Evolutionary conservation across 1,140 invertebrate genomes (phyloP), one percentile per base, ranked within the genome.

Genomic region (Andrena cerasifolii): DNA sequence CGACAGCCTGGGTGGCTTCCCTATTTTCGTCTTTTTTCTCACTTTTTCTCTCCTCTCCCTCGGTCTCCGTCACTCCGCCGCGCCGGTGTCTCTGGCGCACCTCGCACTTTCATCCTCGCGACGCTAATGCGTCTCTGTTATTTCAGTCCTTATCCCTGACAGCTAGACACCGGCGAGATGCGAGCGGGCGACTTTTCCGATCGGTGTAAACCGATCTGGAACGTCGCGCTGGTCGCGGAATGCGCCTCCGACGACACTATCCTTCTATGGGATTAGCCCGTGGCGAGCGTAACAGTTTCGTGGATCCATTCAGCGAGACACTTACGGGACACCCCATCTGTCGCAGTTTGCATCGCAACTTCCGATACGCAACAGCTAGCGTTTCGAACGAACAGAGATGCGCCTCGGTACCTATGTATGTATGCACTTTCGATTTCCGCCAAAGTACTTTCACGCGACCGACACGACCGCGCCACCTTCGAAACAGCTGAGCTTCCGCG

Each of bases 91-190:
- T 6, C 33, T 79, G 71, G 74, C 80, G 71, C 83, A 51, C 78
- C 83, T 81, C 81, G 78, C 78, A 88, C 88, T 91, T 91, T 91
- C 87, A 91, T 91, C 88, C 84, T 86, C 85, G 87, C 84, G 80
- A 83, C 85, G 87, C 90, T 92, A 91, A 92, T 91, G 89, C 89
- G 86, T 90, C 89, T 88, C 86, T 90, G 89, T 90, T 92, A 91
- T 91, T 91, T 89, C 87, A 90, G 89, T 89, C 86, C 88, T 90
- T 87, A 84, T 87, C 84, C 82, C 74, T 85, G 83, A 84, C 84
- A 86, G 84, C 49, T 83, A 86, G 84, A 85, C 47, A 40, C 74
- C 59, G 71, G 56, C 78, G 59, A 43, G 63, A 70, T 53, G 40
- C 54, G 47, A 54, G 63, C n/a, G n/a, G n/a, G 49, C 51, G 78